Evolutionary conservation across 1,140 invertebrate genomes (phyloP), one percentile per base, ranked within the genome.

Genomic region (Drosophila ficusphila): DNA sequence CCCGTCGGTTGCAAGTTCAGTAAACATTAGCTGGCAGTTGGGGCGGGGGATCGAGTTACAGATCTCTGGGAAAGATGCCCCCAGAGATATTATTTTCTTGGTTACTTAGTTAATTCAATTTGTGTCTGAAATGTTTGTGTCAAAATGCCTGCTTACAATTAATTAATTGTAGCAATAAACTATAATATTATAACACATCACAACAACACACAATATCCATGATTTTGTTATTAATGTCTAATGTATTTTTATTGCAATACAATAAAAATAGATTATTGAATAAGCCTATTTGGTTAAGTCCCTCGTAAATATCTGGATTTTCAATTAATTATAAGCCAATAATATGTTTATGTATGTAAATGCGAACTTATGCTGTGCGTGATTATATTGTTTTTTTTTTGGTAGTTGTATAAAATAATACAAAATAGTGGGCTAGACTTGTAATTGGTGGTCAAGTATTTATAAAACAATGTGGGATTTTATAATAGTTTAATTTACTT

Each of bases 1-100:
- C 16, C 27, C 49, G 11, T 47, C 41, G 31, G 31, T 31, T 16
- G 42, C 21, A n/a, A 47, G 33, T 25, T 16, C 18, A 18, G 56
- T 72, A 72, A 72, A 72, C 56, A 73, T 62, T 62, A 46, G 48
- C 47, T 16, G 31, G 25, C 41, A 41, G 4, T 9, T 16, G 18
- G 33, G 4, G 2, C 2, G 19, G 16, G n/a, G 16, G 9, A 65
- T 53, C 36, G 9, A 62, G 16, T 36, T 44, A 33, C 60, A 36
- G 14, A 64, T 54, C 14, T 36, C 18, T 11, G 31, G 11, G 4
- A 44, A 34, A 21, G 16, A 62, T 8, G 21, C 9, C 8, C 39
- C 1, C 7, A 0, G 18, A 19, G 12, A 19, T 3, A 11, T n/a
- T 9, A 3, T n/a, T 31, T 11, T 29, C 9, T 7, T 29, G 2